Percentiles rank a stretch among this genome's conserved stretches.
phyloP scores from a whole-genome alignment of 2,888 invertebrate species.

The Miltochrista miniata region DNA sequence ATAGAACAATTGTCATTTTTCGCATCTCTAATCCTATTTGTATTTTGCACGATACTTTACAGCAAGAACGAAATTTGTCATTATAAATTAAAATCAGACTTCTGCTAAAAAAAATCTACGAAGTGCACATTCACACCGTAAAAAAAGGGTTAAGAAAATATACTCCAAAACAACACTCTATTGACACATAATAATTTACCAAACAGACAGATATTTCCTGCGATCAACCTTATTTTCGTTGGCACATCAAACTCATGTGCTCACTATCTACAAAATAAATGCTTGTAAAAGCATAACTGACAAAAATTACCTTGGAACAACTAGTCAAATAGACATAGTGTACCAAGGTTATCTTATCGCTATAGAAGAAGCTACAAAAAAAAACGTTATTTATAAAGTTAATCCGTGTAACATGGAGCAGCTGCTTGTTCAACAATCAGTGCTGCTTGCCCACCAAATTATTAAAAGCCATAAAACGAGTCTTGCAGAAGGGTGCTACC shows the following conservation, averaged over 20 bases:
- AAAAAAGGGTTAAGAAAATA: too few relatives aligned
- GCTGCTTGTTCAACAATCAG: slow-evolving; percentile 77
- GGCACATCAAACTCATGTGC: too few relatives aligned
- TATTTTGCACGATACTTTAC: neutral
- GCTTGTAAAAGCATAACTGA: neutral
- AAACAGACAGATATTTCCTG: too few relatives aligned
- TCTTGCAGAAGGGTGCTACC: slow-evolving; percentile 77
- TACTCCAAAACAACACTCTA: too few relatives aligned
- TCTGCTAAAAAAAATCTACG: too few relatives aligned
- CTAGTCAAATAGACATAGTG: slow-evolving; percentile 34
- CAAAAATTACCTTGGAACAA: slow-evolving; percentile 18
- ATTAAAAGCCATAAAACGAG: slow-evolving; percentile 83
- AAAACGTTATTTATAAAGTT: slow-evolving; percentile 62
- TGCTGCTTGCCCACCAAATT: slow-evolving; percentile 78
- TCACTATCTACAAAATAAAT: too few relatives aligned
- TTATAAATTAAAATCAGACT: too few relatives aligned
- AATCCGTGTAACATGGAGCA: slow-evolving; percentile 69
- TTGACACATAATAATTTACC: too few relatives aligned
- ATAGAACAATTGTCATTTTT: neutral
- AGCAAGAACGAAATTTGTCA: too few relatives aligned
- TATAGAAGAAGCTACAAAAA: slow-evolving; percentile 52
- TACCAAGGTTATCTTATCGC: slow-evolving; percentile 50
- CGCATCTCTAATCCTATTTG: neutral
- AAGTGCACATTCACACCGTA: too few relatives aligned
- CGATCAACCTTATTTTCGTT: too few relatives aligned